Conservation (phyloP, 2,888 invertebrate genomes). For the Panzeria rudis region DNA sequence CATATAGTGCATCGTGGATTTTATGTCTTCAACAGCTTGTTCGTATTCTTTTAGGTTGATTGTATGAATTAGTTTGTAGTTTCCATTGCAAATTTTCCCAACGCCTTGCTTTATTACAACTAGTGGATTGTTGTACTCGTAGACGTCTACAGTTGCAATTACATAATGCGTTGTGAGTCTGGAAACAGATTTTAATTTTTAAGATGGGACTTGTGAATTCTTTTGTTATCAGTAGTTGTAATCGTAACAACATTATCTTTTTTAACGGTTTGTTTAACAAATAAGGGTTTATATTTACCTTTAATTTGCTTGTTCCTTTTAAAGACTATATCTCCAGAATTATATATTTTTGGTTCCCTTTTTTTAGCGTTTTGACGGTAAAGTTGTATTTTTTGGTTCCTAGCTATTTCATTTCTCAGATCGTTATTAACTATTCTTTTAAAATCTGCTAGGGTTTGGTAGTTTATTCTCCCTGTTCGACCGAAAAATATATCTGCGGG, state of each 20-base stretch:
- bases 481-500: constrained; percentile 34
- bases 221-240: constrained; percentile 27
- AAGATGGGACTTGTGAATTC: constrained; percentile 20
- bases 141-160: constrained; percentile 42
- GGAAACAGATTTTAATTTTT: neutral
- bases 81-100: constrained; percentile 58
- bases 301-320: constrained; percentile 47
- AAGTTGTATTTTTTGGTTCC: constrained; percentile 30
- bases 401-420: constrained; percentile 17
- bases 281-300: constrained; percentile 33
- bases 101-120: constrained; percentile 56
- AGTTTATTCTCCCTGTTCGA: constrained; percentile 8
- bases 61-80: constrained; percentile 72
- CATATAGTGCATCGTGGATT: neutral
- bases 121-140: constrained; percentile 61
- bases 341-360: neutral
- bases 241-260: constrained; percentile 26
- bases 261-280: constrained; percentile 3
- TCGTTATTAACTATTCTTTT: constrained; percentile 19
- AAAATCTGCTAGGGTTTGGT: constrained; percentile 20
- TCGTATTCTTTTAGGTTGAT: constrained; percentile 63
- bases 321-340: constrained; percentile 11
- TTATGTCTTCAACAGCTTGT: constrained; percentile 1
- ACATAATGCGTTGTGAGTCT: neutral
- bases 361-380: constrained; percentile 18